phyloP scores from a whole-genome alignment of 2,113 vertebrate species.

The Rhabdomys dilectus region DNA sequence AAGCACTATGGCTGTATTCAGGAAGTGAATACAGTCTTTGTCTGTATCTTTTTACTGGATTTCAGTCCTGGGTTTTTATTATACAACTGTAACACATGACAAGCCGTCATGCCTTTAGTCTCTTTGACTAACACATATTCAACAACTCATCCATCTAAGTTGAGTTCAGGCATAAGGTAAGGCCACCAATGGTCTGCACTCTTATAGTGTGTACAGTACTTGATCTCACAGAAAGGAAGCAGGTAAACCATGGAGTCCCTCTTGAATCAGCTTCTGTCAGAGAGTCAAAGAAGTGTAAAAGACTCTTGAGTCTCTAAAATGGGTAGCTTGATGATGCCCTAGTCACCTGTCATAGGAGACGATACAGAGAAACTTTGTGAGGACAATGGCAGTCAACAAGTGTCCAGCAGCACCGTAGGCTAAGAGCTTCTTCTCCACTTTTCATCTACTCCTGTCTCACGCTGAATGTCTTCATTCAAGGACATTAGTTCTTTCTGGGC shows the following conservation, averaged over 20 bases:
- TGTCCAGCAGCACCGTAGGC: background rate
- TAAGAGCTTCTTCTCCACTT: too few species aligned
- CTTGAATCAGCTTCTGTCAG: background rate
- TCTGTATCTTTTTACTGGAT: fast-evolving
- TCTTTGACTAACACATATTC: background rate
- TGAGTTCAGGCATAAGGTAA: background rate
- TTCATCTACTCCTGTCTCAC: background rate
- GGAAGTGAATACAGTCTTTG: fast-evolving
- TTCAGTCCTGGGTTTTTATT: background rate
- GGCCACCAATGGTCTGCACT: too few species aligned
- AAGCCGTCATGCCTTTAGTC: background rate
- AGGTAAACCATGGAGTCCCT: background rate
- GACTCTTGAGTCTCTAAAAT: too few species aligned
- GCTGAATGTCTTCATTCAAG: background rate
- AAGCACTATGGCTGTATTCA: fast-evolving
- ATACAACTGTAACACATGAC: fast-evolving
- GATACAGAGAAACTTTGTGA: background rate
- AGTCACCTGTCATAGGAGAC: too few species aligned
- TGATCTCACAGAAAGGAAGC: too few species aligned
- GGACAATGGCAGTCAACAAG: fast-evolving
- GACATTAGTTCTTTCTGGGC: background rate
- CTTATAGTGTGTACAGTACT: fast-evolving
- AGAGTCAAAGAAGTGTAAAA: background rate
- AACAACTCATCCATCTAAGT: background rate
- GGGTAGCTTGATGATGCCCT: background rate